These are phyloP conservation scores for Arbacia lixula DNA, from an alignment of 53 echinoderm and acorn worm species.

Conservation along the genomic window DNA sequence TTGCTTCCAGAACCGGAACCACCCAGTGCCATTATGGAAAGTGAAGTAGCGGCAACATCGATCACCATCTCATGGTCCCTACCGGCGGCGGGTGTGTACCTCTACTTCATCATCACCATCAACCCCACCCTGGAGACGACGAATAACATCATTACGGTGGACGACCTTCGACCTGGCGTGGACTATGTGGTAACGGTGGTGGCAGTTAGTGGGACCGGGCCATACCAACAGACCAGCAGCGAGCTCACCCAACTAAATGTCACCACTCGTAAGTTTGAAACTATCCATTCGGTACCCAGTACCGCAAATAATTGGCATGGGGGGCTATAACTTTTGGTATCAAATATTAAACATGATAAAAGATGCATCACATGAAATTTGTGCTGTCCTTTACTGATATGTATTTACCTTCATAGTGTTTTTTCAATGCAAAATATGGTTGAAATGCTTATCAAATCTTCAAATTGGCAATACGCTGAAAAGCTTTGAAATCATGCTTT, in stretches of 20 bases:
- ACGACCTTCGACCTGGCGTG: neutral
- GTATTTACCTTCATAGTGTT: too few species aligned
- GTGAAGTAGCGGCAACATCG: neutral
- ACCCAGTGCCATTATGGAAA: neutral
- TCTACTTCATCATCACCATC: slow-evolving; percentile 8
- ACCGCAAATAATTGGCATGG: too few species aligned
- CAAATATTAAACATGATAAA: too few species aligned
- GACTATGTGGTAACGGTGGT: slow-evolving; percentile 10
- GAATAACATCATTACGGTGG: neutral
- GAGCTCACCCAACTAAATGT: neutral
- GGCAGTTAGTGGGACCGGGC: slow-evolving; percentile 33
- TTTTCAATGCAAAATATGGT: too few species aligned
- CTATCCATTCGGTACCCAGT: neutral
- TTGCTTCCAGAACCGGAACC: neutral
- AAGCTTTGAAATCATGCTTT: too few species aligned
- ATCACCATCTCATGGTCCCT: neutral
- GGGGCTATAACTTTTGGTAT: too few species aligned
- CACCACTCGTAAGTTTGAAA: neutral
- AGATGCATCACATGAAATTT: too few species aligned
- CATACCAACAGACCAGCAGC: slow-evolving; percentile 30
- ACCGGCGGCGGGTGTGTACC: neutral
- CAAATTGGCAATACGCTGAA: too few species aligned
- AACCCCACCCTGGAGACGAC: slow-evolving; percentile 27
- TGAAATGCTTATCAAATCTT: too few species aligned
- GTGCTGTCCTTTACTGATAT: too few species aligned